Conservation (phyloP, 2,888 invertebrate genomes). For the Tortricodes alternella region DNA sequence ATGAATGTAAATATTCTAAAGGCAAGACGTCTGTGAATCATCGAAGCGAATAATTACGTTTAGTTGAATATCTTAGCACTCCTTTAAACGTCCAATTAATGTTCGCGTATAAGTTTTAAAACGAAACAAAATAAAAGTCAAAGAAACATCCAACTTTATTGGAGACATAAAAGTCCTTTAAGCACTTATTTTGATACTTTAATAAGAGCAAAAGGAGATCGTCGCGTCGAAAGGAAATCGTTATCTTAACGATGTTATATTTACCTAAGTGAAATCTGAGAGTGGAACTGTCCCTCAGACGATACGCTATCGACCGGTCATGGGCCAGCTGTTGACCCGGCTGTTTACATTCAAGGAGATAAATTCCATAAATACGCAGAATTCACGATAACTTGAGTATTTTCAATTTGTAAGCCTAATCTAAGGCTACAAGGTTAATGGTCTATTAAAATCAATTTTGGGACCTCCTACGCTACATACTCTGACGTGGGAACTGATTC, state of each 20-base stretch:
- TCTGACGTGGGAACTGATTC: conserved; percentile 12
- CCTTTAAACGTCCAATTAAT: conserved; percentile 26
- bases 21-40: conserved; percentile 11
- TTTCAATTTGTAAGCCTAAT: conserved; percentile 72
- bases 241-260: conserved; percentile 78
- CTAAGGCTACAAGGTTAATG: conserved; percentile 66
- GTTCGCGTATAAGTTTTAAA: conserved; percentile 21
- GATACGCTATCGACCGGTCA: conserved; percentile 75
- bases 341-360: conserved; percentile 67
- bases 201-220: conserved; percentile 67
- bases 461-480: conserved; percentile 35
- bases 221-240: conserved; percentile 74
- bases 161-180: conserved; percentile 61
- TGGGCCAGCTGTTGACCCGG: conserved; percentile 78
- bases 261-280: conserved; percentile 74
- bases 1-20: conserved; percentile 10
- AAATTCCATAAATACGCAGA: conserved; percentile 60
- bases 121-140: conserved; percentile 14
- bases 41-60: conserved; percentile 13
- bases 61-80: conserved; percentile 2
- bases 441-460: conserved; percentile 70
- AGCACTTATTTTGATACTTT: conserved; percentile 64
- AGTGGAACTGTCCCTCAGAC: conserved; percentile 69
- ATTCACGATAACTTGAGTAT: conserved; percentile 56
- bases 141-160: conserved; percentile 51